These are phyloP conservation scores for Linnaemya tessellans DNA, from an alignment of 2,888 invertebrate species.

Conservation along the genomic window DNA sequence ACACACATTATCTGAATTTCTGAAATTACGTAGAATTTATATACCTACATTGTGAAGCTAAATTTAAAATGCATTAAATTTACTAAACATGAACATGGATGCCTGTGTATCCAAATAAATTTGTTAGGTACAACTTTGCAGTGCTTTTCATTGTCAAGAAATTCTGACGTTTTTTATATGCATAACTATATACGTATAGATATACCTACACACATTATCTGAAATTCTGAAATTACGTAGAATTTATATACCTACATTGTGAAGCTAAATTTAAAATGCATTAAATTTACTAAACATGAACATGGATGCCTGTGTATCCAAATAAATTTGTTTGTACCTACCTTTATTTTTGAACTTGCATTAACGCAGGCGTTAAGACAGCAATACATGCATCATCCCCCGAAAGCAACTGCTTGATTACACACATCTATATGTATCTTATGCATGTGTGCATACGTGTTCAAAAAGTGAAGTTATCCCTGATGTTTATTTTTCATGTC, in stretches of 20 bases:
- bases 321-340: neutral
- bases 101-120: neutral
- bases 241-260: too few relatives aligned
- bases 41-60: too few relatives aligned
- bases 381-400: neutral
- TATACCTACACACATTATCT: neutral
- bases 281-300: too few relatives aligned
- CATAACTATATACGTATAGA: neutral
- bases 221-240: neutral
- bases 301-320: too few relatives aligned
- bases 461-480: neutral
- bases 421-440: neutral
- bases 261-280: too few relatives aligned
- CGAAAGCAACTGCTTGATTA: neutral
- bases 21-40: neutral
- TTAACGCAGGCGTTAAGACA: conserved; percentile 15
- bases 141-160: neutral
- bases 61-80: too few relatives aligned
- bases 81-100: too few relatives aligned
- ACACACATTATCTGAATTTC: neutral
- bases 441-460: neutral
- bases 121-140: neutral
- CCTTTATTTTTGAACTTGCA: neutral
- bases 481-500: neutral
- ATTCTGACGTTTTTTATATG: neutral